Evolutionary conservation across 2,113 vertebrate genomes (phyloP).

Genomic region (Agapornis roseicollis): DNA sequence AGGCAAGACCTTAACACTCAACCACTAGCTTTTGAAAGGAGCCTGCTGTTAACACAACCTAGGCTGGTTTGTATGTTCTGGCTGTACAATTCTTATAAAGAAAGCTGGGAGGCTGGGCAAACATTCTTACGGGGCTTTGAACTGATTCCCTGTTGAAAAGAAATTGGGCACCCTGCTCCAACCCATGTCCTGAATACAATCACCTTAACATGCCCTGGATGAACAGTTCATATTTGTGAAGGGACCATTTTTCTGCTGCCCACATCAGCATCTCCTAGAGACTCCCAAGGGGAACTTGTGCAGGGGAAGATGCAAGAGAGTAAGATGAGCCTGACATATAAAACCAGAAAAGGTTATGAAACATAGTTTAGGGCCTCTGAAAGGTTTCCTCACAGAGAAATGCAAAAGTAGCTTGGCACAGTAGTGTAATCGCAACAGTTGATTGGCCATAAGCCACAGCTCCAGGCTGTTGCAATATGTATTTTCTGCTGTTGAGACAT

Average conservation of each 20-base stretch:
- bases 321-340: background rate
- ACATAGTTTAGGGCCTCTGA: background rate
- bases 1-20: background rate
- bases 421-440: conserved; percentile 5
- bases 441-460: conserved; percentile 49
- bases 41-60: background rate
- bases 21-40: background rate
- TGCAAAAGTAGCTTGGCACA: background rate
- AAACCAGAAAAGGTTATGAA: conserved; percentile 59
- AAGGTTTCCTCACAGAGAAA: conserved; percentile 38
- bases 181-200: background rate
- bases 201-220: fast-evolving
- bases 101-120: background rate
- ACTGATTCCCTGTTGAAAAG: background rate
- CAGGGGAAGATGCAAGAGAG: background rate
- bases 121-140: background rate
- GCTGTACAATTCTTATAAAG: background rate
- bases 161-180: background rate
- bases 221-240: fast-evolving
- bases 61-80: background rate
- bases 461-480: conserved; percentile 28
- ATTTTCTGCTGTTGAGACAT: conserved; percentile 53
- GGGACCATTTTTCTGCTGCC: background rate
- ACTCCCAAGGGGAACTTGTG: background rate
- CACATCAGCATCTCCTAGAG: background rate